Base-by-base conservation (phyloP, 2,797 vertebrate genomes). In the Pseudochaenichthys georgianus region DNA sequence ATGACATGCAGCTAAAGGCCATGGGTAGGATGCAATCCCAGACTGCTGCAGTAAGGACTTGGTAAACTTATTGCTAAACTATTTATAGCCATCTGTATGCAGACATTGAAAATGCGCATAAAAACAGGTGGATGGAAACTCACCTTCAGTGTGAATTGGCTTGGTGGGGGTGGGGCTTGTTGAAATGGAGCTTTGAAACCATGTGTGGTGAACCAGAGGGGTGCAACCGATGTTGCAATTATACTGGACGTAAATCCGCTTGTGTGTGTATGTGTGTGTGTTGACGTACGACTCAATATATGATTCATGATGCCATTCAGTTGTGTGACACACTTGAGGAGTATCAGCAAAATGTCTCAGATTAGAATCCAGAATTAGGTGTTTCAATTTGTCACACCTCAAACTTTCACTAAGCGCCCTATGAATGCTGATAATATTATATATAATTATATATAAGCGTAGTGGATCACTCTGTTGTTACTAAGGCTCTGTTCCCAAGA, bases 231-330 rank as follows among this genome's bases (percentile, higher is more conserved):
- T 57, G 62, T 81, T 73, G 41, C 31, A 69, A 9, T 77, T 64
- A 60, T 34, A 53, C 46, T 59, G 50, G 54, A 69, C 5, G 4
- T 42, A 47, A 59, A 38, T 28, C 46, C 21, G 7, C 12, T 55
- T 58, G 19, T 51, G 41, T 42, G 50, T 52, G 65, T 47, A 45
- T 17, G 4, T 64, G 63, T 60, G 31, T 21, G 48, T 62, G 46
- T 70, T 63, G 80, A 77, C 64, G 65, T 66, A 46, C 50, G 53
- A 19, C 61, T n/a, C 53, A 41, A 78, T 84, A 69, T 73, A 76
- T 80, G 72, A 78, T 75, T 81, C 48, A 85, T 63, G 68, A 65
- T 53, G 55, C 67, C 80, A 83, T 85, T 80, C 77, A 23, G 41
- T 61, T 75, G 23, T 47, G 28, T 31, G 57, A 75, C 70, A 64